Evolutionary conservation across 2,797 vertebrate genomes (phyloP).

Genomic region (Clamator glandarius): DNA sequence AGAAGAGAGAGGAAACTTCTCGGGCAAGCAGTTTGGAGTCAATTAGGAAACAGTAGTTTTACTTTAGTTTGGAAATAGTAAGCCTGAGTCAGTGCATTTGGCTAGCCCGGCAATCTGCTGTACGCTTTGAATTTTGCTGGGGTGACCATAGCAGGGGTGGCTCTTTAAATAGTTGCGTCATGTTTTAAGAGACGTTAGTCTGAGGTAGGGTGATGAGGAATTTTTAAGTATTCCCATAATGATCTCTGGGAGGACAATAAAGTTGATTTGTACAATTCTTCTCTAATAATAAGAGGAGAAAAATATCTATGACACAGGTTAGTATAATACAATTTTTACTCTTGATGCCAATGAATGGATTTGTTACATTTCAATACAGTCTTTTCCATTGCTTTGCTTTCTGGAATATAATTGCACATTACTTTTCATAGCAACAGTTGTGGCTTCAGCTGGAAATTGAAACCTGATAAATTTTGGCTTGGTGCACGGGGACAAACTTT

Average conservation of each 20-base stretch:
- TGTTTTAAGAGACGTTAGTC: not conserved
- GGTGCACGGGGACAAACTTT: not conserved
- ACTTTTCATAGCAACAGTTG: constrained; percentile 60
- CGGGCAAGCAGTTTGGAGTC: not conserved
- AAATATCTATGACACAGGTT: not conserved
- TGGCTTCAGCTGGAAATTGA: constrained; percentile 63
- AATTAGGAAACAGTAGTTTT: not conserved
- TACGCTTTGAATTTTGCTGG: not conserved
- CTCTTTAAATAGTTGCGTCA: not conserved
- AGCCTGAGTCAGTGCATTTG: not conserved
- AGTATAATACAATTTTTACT: not conserved
- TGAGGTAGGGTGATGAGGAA: not conserved
- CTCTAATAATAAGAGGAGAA: not conserved
- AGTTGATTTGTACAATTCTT: not conserved
- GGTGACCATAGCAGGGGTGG: not conserved
- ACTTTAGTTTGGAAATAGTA: not conserved
- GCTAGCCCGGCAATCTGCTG: not conserved
- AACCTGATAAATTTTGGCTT: constrained; percentile 57
- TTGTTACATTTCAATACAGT: not conserved
- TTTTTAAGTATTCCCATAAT: not conserved
- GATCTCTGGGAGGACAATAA: not conserved
- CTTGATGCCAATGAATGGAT: not conserved
- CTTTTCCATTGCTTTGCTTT: constrained; percentile 31
- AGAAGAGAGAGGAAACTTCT: not conserved
- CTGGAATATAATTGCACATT: constrained; percentile 29